Evolutionary conservation across 2,797 vertebrate genomes (phyloP).

Genomic region (Limosa lapponica): DNA sequence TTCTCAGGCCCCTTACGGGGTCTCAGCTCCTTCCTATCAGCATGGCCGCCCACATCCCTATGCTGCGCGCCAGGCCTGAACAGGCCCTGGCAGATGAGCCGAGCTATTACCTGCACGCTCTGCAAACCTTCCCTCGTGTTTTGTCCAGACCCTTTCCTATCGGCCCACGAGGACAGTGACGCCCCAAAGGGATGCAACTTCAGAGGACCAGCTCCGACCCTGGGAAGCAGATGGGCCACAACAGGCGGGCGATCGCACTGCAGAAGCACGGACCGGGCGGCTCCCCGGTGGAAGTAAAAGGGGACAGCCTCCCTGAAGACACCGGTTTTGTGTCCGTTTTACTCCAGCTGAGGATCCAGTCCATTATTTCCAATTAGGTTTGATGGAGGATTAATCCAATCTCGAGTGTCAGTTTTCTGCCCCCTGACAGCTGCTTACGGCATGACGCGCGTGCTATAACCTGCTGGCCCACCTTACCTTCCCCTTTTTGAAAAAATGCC

Average conservation of each 20-base stretch:
- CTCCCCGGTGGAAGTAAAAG: rapidly evolving
- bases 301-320: background rate
- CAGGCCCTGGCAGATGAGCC: background rate
- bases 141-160: background rate
- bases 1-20: rapidly evolving
- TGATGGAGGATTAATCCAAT: constrained; percentile 36
- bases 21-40: background rate
- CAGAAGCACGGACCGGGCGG: rapidly evolving
- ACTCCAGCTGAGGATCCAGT: background rate
- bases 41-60: rapidly evolving
- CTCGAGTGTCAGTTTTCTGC: constrained; percentile 1
- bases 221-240: rapidly evolving
- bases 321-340: background rate
- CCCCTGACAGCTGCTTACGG: constrained; percentile 13
- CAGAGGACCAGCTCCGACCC: background rate
- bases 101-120: rapidly evolving
- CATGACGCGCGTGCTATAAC: background rate
- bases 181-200: background rate
- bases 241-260: background rate
- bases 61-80: background rate
- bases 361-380: constrained; percentile 48
- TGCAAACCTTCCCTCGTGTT: background rate
- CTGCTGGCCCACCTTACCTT: constrained; percentile 1
- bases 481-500: background rate
- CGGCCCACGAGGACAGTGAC: background rate